These are phyloP conservation scores for Apodemus agrarius DNA, from an alignment of 2,797 vertebrate genomes.

Conservation along the genomic window DNA sequence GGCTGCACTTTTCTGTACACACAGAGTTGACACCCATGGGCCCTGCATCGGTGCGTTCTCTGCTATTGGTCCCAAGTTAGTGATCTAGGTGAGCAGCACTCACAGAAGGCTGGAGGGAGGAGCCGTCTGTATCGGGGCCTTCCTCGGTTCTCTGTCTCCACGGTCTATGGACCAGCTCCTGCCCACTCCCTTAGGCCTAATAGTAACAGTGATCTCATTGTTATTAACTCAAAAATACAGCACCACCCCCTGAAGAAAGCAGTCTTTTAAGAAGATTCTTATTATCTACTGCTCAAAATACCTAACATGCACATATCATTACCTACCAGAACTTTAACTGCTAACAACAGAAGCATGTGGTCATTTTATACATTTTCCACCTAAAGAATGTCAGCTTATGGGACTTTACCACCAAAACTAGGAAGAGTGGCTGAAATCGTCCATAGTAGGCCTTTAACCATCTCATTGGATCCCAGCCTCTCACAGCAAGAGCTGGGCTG, in stretches of 20 bases:
- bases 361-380: background rate
- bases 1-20: background rate
- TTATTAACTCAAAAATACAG: background rate
- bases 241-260: background rate
- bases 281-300: background rate
- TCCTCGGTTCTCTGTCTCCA: background rate
- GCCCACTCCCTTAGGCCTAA: background rate
- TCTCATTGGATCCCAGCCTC: background rate
- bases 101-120: background rate
- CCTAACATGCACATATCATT: background rate
- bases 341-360: background rate
- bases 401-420: background rate
- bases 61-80: background rate
- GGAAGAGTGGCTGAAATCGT: background rate
- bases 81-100: background rate
- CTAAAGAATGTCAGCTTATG: background rate
- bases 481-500: background rate
- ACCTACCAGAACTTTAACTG: background rate
- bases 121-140: background rate
- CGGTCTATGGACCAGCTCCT: background rate
- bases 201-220: background rate
- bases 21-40: background rate
- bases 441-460: background rate
- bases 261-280: background rate
- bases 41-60: accelerated